Conservation (phyloP, 2,888 invertebrate species). For the Leucoma salicis region DNA sequence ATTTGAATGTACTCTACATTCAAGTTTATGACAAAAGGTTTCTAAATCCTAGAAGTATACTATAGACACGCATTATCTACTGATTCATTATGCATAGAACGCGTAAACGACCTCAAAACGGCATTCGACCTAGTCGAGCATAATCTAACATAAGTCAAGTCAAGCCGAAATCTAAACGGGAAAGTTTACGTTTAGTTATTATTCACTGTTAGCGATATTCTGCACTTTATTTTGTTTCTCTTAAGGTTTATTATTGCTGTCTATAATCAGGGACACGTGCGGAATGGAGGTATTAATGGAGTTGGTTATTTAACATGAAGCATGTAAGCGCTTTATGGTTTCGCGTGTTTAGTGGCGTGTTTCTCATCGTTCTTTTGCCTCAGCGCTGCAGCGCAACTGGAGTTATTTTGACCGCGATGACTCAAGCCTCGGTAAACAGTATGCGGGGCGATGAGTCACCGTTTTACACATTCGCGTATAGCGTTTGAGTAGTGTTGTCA, state of each 20-base stretch:
- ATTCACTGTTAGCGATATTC: slow-evolving; percentile 24
- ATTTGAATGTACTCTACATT: slow-evolving; percentile 26
- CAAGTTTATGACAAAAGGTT: too few species aligned
- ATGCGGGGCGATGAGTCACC: slow-evolving; percentile 83
- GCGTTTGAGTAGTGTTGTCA: slow-evolving; percentile 81
- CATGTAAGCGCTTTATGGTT: slow-evolving; percentile 63
- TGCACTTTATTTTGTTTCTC: slow-evolving; percentile 29
- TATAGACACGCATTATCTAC: too few species aligned
- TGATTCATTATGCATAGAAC: slow-evolving; percentile 40
- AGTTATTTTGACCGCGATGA: slow-evolving; percentile 67
- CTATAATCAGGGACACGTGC: slow-evolving; percentile 67
- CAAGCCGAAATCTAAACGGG: slow-evolving; percentile 73
- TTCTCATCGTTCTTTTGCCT: slow-evolving; percentile 31
- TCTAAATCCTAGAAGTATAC: too few species aligned
- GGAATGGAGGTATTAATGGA: slow-evolving; percentile 81
- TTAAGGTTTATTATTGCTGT: slow-evolving; percentile 55
- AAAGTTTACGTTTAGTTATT: slow-evolving; percentile 72
- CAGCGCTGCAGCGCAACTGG: slow-evolving; percentile 68
- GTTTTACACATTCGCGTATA: slow-evolving; percentile 82
- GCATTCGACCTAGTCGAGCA: slow-evolving; percentile 79
- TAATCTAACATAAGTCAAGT: slow-evolving; percentile 76
- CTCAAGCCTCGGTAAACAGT: slow-evolving; percentile 82
- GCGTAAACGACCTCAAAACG: slow-evolving; percentile 79
- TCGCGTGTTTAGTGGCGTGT: slow-evolving; percentile 35
- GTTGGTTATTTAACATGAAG: slow-evolving; percentile 56